Conservation (phyloP, 1,140 invertebrate genomes). For the Drosophila tristis region DNA sequence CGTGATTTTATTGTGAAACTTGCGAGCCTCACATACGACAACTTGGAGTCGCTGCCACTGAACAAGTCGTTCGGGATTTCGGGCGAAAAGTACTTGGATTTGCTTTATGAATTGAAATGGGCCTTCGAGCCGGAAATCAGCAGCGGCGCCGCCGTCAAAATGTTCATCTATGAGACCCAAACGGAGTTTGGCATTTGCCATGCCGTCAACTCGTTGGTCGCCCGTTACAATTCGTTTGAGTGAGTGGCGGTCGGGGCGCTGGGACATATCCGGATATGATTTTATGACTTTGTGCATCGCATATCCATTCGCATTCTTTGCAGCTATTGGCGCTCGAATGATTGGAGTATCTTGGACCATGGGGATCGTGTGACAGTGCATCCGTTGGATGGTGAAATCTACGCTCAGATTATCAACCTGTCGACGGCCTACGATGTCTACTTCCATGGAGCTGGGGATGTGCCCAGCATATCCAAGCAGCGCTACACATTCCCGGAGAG, state of each 20-base stretch:
- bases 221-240: constrained; percentile 87
- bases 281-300: constrained; percentile 8
- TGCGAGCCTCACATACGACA: constrained; percentile 86
- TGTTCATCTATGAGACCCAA: constrained; percentile 86
- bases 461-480: constrained; percentile 86
- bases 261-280: constrained; percentile 13
- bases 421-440: constrained; percentile 87
- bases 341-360: constrained; percentile 85
- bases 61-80: constrained; percentile 84
- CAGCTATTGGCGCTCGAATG: constrained; percentile 86
- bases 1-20: constrained; percentile 85
- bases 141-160: constrained; percentile 85
- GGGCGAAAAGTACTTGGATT: constrained; percentile 85
- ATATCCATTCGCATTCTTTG: neutral
- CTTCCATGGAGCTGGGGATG: constrained; percentile 86
- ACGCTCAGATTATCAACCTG: constrained; percentile 89
- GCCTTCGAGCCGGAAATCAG: constrained; percentile 86
- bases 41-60: constrained; percentile 85
- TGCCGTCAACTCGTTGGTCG: constrained; percentile 87
- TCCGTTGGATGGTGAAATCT: constrained; percentile 89
- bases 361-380: constrained; percentile 87
- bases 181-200: constrained; percentile 89
- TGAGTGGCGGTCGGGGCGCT: constrained; percentile 76
- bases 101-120: constrained; percentile 85
- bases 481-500: constrained; percentile 84